Base-by-base conservation (phyloP, 2,113 vertebrate genomes). In the Aptenodytes patagonicus region DNA sequence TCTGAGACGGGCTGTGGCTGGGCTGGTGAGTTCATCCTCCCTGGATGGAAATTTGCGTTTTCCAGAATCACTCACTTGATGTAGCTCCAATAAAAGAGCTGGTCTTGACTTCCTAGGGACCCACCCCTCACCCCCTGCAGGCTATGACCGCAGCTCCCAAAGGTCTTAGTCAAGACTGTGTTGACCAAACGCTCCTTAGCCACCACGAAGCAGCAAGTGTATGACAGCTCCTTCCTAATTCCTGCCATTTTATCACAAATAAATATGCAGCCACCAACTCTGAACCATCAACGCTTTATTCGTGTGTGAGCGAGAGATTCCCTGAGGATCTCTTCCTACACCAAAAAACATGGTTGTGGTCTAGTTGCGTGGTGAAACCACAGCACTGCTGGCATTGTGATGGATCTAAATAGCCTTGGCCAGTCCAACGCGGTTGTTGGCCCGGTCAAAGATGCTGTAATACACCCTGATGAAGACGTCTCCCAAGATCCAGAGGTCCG, bases 361-460 rank as follows among this genome's bases (percentile, higher is more conserved):
- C 13, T 49, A 60, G 28, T 5, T 51, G 31, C 1, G 1, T 3
- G 19, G 17, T 7, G 51, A 18, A 44, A 5, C 19, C 46, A 14
- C 55, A 13, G 10, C 51, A 10, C 9, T 0, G 0, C 26, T 47
- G 11, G 2, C n/a, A 0, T 1, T 0, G 0, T 5, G 29, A 36
- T 21, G 52, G 52, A 4, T 24, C 65, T 94, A 98, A 90, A 97
- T 8, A 28, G 97, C 93, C 36, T 94, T 98, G 90, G 98, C 98
- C 84, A 98, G 83, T 26, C 98, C 98, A 9, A 98, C 11, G 0
- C 68, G 82, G 87, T 98, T 98, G 92, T 96, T 97, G 70, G 88
- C 94, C 46, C 97, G 83, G 93, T 98, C 98, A 15, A 98, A 98
- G 58, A 98, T 57, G 44, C 97, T 97, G 91, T 97, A 98, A 54